These are phyloP conservation scores for Hesperophylax magnus DNA, from an alignment of 1,140 invertebrate species.

Conservation along the genomic window DNA sequence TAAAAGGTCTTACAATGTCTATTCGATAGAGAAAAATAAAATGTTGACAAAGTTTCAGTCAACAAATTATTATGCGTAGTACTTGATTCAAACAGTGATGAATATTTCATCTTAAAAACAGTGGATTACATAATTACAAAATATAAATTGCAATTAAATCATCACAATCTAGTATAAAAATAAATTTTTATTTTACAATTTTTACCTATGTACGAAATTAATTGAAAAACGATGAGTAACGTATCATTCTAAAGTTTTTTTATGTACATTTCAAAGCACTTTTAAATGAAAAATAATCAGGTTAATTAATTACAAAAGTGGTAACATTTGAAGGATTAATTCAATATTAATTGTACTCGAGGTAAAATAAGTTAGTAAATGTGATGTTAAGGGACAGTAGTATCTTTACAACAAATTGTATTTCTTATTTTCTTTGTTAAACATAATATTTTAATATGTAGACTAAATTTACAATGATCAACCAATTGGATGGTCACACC, in stretches of 20 bases:
- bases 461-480: too few relatives aligned
- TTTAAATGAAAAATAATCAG: background rate
- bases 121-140: background rate
- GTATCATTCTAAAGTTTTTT: too few relatives aligned
- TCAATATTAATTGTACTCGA: conserved; percentile 17
- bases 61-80: too few relatives aligned
- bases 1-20: background rate
- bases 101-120: too few relatives aligned
- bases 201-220: background rate
- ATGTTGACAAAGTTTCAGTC: too few relatives aligned
- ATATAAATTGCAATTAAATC: background rate
- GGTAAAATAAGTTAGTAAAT: conserved; percentile 11
- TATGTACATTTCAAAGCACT: too few relatives aligned
- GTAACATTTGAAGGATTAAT: conserved; percentile 28
- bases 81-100: too few relatives aligned
- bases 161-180: conserved; percentile 8
- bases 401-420: too few relatives aligned
- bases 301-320: conserved; percentile 14
- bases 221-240: background rate
- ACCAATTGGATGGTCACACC: too few relatives aligned
- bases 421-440: too few relatives aligned
- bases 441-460: too few relatives aligned
- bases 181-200: conserved; percentile 9
- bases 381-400: background rate
- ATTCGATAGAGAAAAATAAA: background rate